Evolutionary conservation across 2,888 invertebrate genomes (phyloP).

Genomic region (Euzetes globulus): DNA sequence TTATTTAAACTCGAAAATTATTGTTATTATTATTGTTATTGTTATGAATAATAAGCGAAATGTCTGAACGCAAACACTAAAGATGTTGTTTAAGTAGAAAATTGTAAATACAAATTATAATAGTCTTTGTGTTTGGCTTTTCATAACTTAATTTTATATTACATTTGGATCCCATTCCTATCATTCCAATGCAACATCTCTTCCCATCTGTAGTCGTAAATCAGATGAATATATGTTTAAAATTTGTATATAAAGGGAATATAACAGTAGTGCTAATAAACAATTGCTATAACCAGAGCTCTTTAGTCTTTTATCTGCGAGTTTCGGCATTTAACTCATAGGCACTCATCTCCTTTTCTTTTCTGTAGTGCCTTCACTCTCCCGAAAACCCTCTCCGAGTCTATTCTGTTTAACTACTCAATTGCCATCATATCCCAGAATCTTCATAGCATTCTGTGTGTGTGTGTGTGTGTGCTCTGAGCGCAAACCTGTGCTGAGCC

Average conservation of each 20-base stretch:
- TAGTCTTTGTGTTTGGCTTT: background rate
- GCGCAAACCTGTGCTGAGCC: background rate
- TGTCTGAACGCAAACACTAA: background rate
- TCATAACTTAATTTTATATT: background rate
- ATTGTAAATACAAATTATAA: background rate
- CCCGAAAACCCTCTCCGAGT: background rate
- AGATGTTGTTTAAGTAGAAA: background rate
- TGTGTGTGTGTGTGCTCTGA: background rate
- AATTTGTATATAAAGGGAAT: conserved; percentile 7
- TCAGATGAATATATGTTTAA: conserved; percentile 6
- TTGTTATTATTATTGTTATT: conserved; percentile 15
- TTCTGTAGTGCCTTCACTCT: background rate
- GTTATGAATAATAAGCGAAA: background rate
- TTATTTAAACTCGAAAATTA: conserved; percentile 2
- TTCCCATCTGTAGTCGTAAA: conserved; percentile 21
- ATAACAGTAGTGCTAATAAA: conserved; percentile 19
- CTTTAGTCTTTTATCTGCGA: background rate
- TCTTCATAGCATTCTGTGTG: background rate
- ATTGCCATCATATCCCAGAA: background rate
- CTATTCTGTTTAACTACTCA: background rate
- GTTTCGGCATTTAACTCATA: conserved; percentile 3
- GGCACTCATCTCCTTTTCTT: background rate
- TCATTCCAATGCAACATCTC: background rate
- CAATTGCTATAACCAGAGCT: conserved; percentile 19
- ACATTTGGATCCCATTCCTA: background rate